Base-by-base conservation (phyloP, 2,888 invertebrate species). In the Eupithecia centaureata region DNA sequence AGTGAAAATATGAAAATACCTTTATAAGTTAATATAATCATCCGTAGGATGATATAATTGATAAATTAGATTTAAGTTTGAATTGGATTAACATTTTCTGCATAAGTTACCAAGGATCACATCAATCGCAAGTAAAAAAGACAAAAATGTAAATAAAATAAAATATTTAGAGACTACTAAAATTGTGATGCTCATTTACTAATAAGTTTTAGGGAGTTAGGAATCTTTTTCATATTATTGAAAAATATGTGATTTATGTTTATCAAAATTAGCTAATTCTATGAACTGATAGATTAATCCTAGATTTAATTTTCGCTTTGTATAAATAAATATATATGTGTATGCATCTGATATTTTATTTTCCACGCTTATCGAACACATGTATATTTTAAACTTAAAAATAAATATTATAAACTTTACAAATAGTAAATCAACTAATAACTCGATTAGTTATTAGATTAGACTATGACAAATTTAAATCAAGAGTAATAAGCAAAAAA, bases 281-380 rank as follows among this genome's bases (percentile, higher is more conserved):
- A 91, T 86, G 93, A 92, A 92, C 93, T 93, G 92, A 92, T 93
- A 92, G 92, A 89, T 85, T 88, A 90, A 92, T 91, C 59, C 78
- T 89, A 87, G 80, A 61, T 76, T 65, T 88, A 89, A 85, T 82
- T 70, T 69, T 60, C 27, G 70, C 66, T 67, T 70, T 70, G 61
- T 70, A 66, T 70, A 65, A 63, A 69, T 70, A 61, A 62, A 70
- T 62, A 35, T 28, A 38, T 12, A 5, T 33, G 10, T 33, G 18
- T 57, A 57, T 57, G 3, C 12, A 27, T 56, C 25, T n/a, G 30
- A n/a, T 5, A 56, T 28, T 56, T 56, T 28, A 47, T 47, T 47
- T 47, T 47, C 47, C 47, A 22, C 47, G 12, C 10, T 18, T 18
- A 12, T 42, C 35, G n/a, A 18, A 2, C 8, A 42, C 42, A n/a